Base-by-base conservation (phyloP, 2,797 vertebrate genomes). In the Okamejei kenojei region DNA sequence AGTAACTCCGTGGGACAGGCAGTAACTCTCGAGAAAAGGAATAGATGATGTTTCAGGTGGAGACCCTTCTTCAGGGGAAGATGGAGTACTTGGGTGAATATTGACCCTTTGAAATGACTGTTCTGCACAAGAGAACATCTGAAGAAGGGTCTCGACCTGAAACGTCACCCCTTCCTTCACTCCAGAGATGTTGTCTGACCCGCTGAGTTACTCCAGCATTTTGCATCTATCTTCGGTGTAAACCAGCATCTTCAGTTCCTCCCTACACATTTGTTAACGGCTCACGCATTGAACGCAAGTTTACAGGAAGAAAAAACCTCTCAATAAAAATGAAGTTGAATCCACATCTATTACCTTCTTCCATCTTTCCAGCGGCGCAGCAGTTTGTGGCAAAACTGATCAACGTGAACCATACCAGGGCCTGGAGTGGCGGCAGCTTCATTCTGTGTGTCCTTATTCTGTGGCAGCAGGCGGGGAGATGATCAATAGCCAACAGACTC, bases 321-420 rank as follows among this genome's bases (percentile, higher is more conserved):
- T 65, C 84, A 19, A 15, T 88, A 9, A 32, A 32, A 82, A 17
- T 10, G 1, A 21, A 26, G 0, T 58, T 80, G 9, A 21, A 26
- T 54, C 2, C 1, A 45, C 54, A 58, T 54, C 21, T 82, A 54
- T 74, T 74, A 78, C 45, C 45, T 45, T 54, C 19, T 45, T 81
- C 38, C 0, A 1, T 29, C 2, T 7, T 63, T 88, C 21, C 19
- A 0, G 15, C 7, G 1, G 15, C 1, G 7, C 1, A 32, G 82
- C 58, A 63, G 82, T 65, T 86, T 86, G 8, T 86, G 8, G 9
- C 63, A 23, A 58, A 88, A 23, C 29, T 65, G 58, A 32, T 13
- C 58, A 88, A 17, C 19, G 17, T 17, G 3, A 88, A 32, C 9
- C 32, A 21, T 10, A 7, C 4, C 0, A 88, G 7, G 7, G 17